Evolutionary conservation across 2,797 vertebrate genomes (phyloP), one percentile per base, ranked within the genome.

Genomic region (Austrolebias charrua): DNA sequence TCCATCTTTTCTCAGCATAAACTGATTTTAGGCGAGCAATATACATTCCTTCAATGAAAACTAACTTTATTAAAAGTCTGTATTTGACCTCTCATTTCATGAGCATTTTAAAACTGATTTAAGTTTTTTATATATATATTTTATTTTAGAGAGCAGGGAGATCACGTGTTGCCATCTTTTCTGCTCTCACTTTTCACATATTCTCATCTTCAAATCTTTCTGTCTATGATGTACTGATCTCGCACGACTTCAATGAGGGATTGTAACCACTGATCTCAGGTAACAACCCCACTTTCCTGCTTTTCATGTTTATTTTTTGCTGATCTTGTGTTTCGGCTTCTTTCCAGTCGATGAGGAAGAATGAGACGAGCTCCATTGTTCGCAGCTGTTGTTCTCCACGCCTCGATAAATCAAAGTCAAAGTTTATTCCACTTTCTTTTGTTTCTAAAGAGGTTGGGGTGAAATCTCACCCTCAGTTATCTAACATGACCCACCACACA

Each of bases 401-500:
- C 33, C 33, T 20, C 31, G n/a, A 40, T 33, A 57, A 66, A 29
- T 66, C 54, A 55, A 24, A 59, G 40, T 49, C 48, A 40, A 10
- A 40, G 20, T 57, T 24, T 62, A 14, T 46, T 46, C 51, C 61
- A 40, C 29, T 35, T 19, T 6, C 19, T 55, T 15, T 14, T 4
- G 46, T 20, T 20, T 19, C 47, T 2, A 47, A 24, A 6, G n/a
- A 8, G 56, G 33, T 16, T 0, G 10, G 69, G 70, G 70, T 75
- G 75, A 18, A 67, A 73, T 56, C 67, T 44, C 58, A 53, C 73
- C 69, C 63, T 16, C 38, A 3, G n/a, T 16, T 4, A 1, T 33
- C 15, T 19, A 13, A 15, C 1, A 35, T 40, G 55, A 69, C 60
- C 60, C 59, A 38, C 35, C 35, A 38, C 35, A 38, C 35, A 38